These are phyloP conservation scores for Melipona quadrifasciata DNA, from an alignment of 1,140 invertebrate species.

Conservation along the genomic window DNA sequence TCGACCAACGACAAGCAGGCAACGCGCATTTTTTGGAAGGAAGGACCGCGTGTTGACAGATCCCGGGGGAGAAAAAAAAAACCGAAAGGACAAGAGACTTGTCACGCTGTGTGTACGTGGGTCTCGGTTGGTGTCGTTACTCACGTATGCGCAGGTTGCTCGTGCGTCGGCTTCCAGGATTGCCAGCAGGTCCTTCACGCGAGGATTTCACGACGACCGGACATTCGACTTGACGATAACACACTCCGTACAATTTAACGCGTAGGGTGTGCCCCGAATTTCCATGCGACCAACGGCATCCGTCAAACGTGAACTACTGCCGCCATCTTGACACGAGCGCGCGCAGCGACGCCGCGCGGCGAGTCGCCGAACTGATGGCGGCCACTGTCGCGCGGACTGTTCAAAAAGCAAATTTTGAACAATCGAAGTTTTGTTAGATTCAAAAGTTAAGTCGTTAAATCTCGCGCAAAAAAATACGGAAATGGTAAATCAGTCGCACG, in stretches of 20 bases:
- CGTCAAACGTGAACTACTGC: conserved; percentile 70
- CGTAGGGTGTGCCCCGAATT: conserved; percentile 63
- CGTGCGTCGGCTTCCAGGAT: conserved; percentile 40
- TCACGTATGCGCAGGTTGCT: conserved; percentile 52
- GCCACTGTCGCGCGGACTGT: neutral
- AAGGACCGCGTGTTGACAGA: conserved; percentile 23
- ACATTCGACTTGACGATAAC: conserved; percentile 34
- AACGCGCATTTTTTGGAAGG: conserved; percentile 19
- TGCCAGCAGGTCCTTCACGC: conserved; percentile 8
- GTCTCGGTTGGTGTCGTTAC: conserved; percentile 44
- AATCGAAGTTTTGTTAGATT: neutral
- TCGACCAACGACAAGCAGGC: conserved; percentile 23
- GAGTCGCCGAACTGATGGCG: neutral
- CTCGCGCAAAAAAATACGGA: neutral
- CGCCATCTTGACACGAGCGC: conserved; percentile 67
- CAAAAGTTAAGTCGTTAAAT: too few relatives aligned
- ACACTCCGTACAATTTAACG: conserved; percentile 55
- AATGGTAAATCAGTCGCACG: neutral
- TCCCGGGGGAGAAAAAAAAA: neutral
- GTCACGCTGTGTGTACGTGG: conserved; percentile 37
- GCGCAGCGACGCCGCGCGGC: neutral
- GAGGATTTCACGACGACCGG: conserved; percentile 35
- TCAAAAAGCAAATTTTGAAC: neutral
- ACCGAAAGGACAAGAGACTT: conserved; percentile 29
- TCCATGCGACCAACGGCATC: conserved; percentile 65